Base-by-base conservation (phyloP, 2,113 vertebrate species). In the Podarcis raffonei region DNA sequence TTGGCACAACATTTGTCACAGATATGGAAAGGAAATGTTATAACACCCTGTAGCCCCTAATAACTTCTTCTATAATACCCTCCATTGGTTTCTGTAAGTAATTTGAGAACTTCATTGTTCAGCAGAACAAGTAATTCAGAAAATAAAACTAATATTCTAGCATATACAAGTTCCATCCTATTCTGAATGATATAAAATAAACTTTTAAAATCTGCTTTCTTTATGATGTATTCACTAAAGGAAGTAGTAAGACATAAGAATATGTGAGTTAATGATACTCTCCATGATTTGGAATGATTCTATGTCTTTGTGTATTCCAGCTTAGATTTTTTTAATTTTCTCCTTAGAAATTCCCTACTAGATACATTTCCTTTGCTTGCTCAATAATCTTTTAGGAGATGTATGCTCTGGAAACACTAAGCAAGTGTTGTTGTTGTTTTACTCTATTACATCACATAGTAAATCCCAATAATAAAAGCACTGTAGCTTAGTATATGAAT, bases 301-400 rank as follows among this genome's bases (percentile, higher is more conserved):
- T 35, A 35, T 30, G 72, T 91, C 53, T 88, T 90, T 93, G 39
- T 85, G 84, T 83, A 90, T 59, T 91, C 3, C 82, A 91, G 72
- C 1, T 35, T 68, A 85, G 18, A 83, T 87, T 80, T 80, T 11
- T 77, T 85, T 93, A 93, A 81, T 42, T 77, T 42, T 75, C 30
- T 62, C 77, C 86, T 85, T 89, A 59, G 0, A 11, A 93, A 90
- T 88, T 86, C 0, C 0, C 0, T 82, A 91, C 89, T 87, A 78
- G 39, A n/a, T 87, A 84, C 1, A 57, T 84, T 88, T 90, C 48
- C 69, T 83, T 89, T 86, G 27, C 20, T 91, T 90, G 39, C 88
- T 96, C 78, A 89, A 62, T 81, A 85, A 53, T 85, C 62, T 87
- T 79, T 59, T 69, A 90, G 87, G 85, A 93, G 71, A 84, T 83